phyloP scores from a whole-genome alignment of 2,797 vertebrate genomes.

The Typhlichthys eigenmanni region DNA sequence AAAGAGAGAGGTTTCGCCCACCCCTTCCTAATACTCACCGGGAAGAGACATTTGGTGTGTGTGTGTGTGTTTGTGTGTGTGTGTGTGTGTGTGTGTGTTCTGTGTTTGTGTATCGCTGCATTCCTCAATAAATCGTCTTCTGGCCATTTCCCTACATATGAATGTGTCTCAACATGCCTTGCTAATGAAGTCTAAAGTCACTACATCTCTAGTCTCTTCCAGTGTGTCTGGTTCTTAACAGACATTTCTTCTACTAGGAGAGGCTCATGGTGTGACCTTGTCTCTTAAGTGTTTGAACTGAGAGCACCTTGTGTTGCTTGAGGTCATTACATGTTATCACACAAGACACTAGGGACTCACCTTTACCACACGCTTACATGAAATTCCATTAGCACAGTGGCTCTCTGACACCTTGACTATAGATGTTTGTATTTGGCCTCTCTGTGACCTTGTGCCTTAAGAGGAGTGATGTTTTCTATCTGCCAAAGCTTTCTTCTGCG shows the following conservation, averaged over 20 bases:
- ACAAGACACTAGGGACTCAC: background rate
- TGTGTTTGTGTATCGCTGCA: background rate
- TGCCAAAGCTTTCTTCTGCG: slow-evolving; percentile 8
- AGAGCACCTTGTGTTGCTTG: slow-evolving; percentile 1
- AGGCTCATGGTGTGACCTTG: background rate
- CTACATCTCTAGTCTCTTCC: too few species aligned
- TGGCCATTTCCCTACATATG: slow-evolving; percentile 20
- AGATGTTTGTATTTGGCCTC: slow-evolving; percentile 10
- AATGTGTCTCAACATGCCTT: slow-evolving; percentile 19
- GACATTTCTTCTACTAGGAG: background rate
- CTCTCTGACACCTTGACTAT: background rate
- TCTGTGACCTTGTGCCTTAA: slow-evolving; percentile 26
- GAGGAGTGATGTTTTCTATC: slow-evolving; percentile 17
- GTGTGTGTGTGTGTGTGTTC: background rate
- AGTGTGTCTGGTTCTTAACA: too few species aligned
- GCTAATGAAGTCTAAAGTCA: slow-evolving; percentile 11
- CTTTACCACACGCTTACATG: background rate
- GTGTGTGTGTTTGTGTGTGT: background rate
- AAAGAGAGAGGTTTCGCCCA: background rate
- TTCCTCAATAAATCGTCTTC: background rate
- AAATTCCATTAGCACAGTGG: background rate
- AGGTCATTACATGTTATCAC: slow-evolving; percentile 11
- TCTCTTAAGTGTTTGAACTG: slow-evolving; percentile 14
- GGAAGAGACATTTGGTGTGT: too few species aligned
- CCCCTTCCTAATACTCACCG: background rate